Evolutionary conservation across 2,888 invertebrate genomes (phyloP).

Genomic region (Lasioglossum leucozonium): DNA sequence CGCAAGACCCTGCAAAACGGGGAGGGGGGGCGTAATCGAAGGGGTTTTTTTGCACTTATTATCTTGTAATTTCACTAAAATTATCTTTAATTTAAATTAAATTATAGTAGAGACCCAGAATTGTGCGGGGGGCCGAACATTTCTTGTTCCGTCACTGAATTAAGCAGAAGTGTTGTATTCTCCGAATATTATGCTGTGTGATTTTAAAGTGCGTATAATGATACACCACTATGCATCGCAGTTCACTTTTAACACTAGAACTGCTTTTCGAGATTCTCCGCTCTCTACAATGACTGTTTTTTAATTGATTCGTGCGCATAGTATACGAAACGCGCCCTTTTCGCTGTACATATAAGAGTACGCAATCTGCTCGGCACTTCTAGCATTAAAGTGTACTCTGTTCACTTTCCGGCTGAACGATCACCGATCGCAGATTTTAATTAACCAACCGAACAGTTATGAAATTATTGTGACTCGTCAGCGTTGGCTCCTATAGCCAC

Average conservation of each 20-base stretch:
- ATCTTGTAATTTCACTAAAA: too few species aligned
- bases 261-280: conserved; percentile 1
- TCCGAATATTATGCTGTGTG: background rate
- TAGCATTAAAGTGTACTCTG: conserved; percentile 1
- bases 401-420: background rate
- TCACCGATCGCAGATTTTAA: background rate
- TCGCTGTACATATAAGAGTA: background rate
- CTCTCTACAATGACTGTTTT: background rate
- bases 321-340: background rate
- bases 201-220: background rate
- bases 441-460: background rate
- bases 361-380: background rate
- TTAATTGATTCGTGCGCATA: background rate
- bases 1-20: too few species aligned
- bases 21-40: too few species aligned
- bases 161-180: background rate
- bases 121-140: too few species aligned
- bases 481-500: background rate
- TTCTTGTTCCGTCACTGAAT: too few species aligned
- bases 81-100: too few species aligned
- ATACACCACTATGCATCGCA: background rate
- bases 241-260: background rate
- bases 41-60: too few species aligned
- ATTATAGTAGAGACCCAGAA: too few species aligned
- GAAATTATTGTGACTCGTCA: background rate